A percentile compares a stretch with the other conserved stretches of the same genome.
These are phyloP conservation scores for Camelus dromedarius DNA, from an alignment of 2,113 vertebrate species.

Conservation along the genomic window DNA sequence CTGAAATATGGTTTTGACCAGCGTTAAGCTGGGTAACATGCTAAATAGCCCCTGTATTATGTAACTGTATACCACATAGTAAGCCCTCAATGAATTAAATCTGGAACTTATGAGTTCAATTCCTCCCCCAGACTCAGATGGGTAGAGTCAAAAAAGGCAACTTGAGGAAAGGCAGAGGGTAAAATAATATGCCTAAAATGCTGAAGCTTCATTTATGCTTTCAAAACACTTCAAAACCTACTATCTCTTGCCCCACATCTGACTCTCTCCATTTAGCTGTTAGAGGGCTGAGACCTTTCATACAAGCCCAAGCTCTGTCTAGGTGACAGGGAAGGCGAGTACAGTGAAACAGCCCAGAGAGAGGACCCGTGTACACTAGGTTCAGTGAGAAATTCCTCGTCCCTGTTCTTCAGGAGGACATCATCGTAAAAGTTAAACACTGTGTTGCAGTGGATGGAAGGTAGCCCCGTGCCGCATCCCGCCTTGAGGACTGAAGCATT, in stretches of 20 bases:
- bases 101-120: neutral
- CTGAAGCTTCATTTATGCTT: constrained; percentile 17
- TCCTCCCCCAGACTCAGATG: neutral
- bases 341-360: neutral
- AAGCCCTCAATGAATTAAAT: constrained; percentile 42
- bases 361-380: neutral
- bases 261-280: neutral
- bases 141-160: neutral
- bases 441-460: neutral
- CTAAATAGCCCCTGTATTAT: neutral
- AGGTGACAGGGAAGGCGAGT: neutral
- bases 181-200: neutral
- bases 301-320: neutral
- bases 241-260: neutral
- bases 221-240: constrained; percentile 2
- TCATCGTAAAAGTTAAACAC: neutral
- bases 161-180: neutral
- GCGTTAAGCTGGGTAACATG: neutral
- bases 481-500: neutral
- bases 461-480: neutral
- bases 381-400: neutral
- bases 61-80: neutral
- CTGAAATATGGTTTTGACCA: neutral
- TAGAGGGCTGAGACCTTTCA: neutral
- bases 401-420: neutral